Evolutionary conservation across 2,113 vertebrate genomes (phyloP).

Genomic region (Chloroceryle aenea): DNA sequence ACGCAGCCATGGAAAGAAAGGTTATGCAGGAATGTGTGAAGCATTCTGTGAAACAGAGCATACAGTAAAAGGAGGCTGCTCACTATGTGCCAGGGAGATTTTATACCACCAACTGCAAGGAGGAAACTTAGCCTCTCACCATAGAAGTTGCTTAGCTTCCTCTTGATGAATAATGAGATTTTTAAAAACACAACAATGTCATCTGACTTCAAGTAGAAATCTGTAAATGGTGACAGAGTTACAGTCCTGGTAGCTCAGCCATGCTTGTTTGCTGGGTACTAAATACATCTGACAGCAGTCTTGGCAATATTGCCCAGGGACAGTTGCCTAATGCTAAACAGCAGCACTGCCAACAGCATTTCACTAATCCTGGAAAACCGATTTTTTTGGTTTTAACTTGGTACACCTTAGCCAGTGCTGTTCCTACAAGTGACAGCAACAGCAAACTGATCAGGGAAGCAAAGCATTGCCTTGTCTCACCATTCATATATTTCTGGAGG

Average conservation of each 20-base stretch:
- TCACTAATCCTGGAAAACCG: neutral
- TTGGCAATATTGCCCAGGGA: neutral
- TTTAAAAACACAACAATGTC: neutral
- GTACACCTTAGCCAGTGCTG: neutral
- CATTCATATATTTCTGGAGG: neutral
- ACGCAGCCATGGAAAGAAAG: neutral
- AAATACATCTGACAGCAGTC: fast-evolving
- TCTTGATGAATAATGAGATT: neutral
- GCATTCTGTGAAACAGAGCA: fast-evolving
- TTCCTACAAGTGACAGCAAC: neutral
- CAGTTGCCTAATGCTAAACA: neutral
- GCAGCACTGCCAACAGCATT: neutral
- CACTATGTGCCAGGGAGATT: fast-evolving
- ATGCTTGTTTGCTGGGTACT: neutral
- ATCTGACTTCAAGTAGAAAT: neutral
- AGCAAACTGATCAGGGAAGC: neutral
- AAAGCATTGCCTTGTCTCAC: neutral
- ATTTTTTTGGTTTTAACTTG: neutral
- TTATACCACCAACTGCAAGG: neutral
- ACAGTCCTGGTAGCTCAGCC: neutral
- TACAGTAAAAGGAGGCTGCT: neutral
- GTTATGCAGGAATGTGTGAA: fast-evolving
- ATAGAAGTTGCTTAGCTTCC: neutral
- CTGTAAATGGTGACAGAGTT: neutral
- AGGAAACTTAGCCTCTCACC: neutral